phyloP scores from a whole-genome alignment of 2,797 vertebrate genomes.

The Acanthopagrus latus region DNA sequence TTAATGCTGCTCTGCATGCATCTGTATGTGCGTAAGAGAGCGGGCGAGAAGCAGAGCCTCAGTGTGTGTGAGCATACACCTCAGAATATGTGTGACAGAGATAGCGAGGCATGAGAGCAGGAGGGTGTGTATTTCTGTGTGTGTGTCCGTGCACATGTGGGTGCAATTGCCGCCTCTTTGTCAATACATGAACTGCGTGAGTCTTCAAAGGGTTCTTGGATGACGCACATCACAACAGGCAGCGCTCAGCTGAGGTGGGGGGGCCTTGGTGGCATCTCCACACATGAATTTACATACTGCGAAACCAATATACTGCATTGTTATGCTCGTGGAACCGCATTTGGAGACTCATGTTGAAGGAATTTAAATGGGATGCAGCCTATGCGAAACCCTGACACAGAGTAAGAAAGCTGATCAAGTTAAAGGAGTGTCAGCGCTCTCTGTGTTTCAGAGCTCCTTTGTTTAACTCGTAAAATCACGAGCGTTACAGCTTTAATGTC shows the following conservation, averaged over 20 bases:
- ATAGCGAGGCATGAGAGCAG: conserved; percentile 10
- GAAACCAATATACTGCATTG: neutral
- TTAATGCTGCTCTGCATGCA: neutral
- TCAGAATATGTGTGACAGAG: conserved; percentile 37
- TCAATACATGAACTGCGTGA: conserved; percentile 51
- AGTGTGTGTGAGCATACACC: neutral
- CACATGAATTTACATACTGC: conserved; percentile 7
- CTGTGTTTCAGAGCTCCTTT: neutral
- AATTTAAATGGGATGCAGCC: neutral
- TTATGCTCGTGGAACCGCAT: neutral
- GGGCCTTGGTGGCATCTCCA: conserved; percentile 1
- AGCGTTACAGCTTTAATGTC: neutral
- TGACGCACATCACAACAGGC: conserved; percentile 59
- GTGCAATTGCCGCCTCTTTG: conserved; percentile 48
- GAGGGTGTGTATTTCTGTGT: conserved; percentile 16
- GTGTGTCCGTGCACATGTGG: conserved; percentile 27
- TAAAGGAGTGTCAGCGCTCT: neutral
- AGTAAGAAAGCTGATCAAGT: neutral
- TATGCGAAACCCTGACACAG: neutral
- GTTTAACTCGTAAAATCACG: neutral
- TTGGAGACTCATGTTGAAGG: neutral
- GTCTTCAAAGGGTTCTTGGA: conserved; percentile 42
- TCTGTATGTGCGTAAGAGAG: neutral
- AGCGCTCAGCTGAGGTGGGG: neutral
- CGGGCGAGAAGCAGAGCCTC: neutral